Percentiles rank a stretch among this genome's conserved stretches.
Evolutionary conservation across 2,797 vertebrate species (phyloP).

Genomic region (Sebastes oblongus): DNA sequence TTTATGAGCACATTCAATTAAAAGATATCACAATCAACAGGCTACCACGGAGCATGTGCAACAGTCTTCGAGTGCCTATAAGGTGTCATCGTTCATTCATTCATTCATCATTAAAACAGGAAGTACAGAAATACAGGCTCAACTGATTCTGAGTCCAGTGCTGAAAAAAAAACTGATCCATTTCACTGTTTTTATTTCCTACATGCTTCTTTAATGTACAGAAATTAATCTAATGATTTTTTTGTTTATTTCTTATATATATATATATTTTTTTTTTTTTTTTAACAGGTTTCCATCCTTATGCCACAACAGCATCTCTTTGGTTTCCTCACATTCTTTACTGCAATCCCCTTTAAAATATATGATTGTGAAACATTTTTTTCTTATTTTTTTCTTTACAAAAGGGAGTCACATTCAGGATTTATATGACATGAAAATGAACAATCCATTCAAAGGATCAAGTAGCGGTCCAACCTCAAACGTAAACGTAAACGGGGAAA

Average conservation of each 20-base stretch:
- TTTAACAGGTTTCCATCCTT: slow-evolving; percentile 29
- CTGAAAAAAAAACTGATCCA: slow-evolving; percentile 23
- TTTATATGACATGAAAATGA: slow-evolving; percentile 28
- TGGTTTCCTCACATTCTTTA: slow-evolving; percentile 65
- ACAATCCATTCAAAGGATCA: slow-evolving; percentile 25
- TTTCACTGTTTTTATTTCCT: slow-evolving; percentile 23
- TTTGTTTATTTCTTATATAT: slow-evolving; percentile 1
- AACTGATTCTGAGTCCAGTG: slow-evolving; percentile 19
- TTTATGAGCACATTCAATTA: slow-evolving; percentile 59
- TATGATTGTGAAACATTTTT: slow-evolving; percentile 24
- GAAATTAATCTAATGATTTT: slow-evolving; percentile 25
- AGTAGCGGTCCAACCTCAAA: slow-evolving; percentile 25
- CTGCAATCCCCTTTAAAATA: slow-evolving; percentile 7
- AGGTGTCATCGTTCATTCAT: slow-evolving; percentile 37
- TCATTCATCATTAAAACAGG: slow-evolving; percentile 35
- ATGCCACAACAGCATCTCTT: slow-evolving; percentile 51
- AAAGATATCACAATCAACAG: slow-evolving; percentile 33
- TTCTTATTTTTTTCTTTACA: background rate
- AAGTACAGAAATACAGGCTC: slow-evolving; percentile 32
- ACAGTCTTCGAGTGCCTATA: slow-evolving; percentile 61
- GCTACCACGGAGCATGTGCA: slow-evolving; percentile 61
- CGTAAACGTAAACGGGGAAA: slow-evolving; percentile 41
- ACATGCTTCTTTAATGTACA: slow-evolving; percentile 51
- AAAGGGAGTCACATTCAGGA: slow-evolving; percentile 41
- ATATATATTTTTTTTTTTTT: background rate